Percentiles rank a stretch among this genome's conserved stretches.
Evolutionary conservation across 1,140 invertebrate species (phyloP).

Genomic region (Drosophila sp.): DNA sequence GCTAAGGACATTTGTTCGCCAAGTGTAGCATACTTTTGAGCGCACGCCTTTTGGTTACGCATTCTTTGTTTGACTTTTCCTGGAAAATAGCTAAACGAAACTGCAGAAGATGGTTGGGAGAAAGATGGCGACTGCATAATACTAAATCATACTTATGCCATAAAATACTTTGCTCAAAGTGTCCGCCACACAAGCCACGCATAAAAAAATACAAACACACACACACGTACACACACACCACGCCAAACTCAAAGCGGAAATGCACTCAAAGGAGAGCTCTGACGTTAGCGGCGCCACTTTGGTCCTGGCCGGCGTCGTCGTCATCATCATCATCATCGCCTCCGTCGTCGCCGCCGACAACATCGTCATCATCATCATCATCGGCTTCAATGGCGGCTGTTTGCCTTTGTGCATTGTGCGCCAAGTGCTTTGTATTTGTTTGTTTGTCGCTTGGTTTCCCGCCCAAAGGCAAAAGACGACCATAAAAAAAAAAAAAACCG

Average conservation of each 20-base stretch:
- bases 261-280: slow-evolving; percentile 21
- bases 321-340: background rate
- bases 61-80: slow-evolving; percentile 16
- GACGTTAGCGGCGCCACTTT: slow-evolving; percentile 18
- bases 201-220: slow-evolving; percentile 17
- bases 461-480: slow-evolving; percentile 19
- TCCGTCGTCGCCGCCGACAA: background rate
- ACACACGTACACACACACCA: slow-evolving; percentile 4
- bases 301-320: slow-evolving; percentile 6
- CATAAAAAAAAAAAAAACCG: slow-evolving; percentile 10
- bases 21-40: slow-evolving; percentile 14
- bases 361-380: slow-evolving; percentile 8
- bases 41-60: slow-evolving; percentile 21
- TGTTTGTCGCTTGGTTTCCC: slow-evolving; percentile 20
- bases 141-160: slow-evolving; percentile 21
- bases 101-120: background rate
- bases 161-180: slow-evolving; percentile 20
- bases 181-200: slow-evolving; percentile 19
- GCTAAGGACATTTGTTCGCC: slow-evolving; percentile 4
- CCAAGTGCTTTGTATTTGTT: slow-evolving; percentile 21
- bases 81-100: slow-evolving; percentile 17
- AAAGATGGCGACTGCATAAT: slow-evolving; percentile 14
- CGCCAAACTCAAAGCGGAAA: slow-evolving; percentile 14
- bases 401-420: slow-evolving; percentile 20
- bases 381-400: slow-evolving; percentile 23